Conservation (phyloP, 2,797 vertebrate genomes). For the Thalassophryne amazonica region DNA sequence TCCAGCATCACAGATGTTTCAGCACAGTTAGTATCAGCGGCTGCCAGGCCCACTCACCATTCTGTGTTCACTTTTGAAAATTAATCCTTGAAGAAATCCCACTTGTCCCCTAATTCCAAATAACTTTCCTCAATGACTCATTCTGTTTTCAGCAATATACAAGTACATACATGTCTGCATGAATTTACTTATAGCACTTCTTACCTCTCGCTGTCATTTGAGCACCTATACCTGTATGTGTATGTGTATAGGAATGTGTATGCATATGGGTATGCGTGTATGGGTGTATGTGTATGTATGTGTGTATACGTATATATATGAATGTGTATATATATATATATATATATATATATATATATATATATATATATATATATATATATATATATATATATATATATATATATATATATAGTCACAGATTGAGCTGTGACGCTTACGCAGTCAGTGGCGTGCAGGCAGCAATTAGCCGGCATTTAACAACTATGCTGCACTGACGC, state of each 20-base stretch:
- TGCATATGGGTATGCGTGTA: not conserved
- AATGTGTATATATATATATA: no score
- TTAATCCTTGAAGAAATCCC: slow-evolving; percentile 54
- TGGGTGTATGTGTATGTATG: not conserved
- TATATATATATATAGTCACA: no score
- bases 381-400: no score
- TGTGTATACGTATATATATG: no score
- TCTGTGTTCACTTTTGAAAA: slow-evolving; percentile 42
- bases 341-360: no score
- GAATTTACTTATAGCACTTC: not conserved
- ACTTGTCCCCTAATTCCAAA: slow-evolving; percentile 45
- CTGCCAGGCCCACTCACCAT: slow-evolving; percentile 37
- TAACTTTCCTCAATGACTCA: slow-evolving; percentile 1
- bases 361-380: no score
- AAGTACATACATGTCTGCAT: not conserved
- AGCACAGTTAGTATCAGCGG: slow-evolving; percentile 30
- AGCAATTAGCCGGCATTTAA: no score
- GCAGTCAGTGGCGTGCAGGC: no score
- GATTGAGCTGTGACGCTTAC: no score
- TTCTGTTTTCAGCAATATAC: slow-evolving; percentile 1
- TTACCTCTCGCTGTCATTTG: slow-evolving; percentile 41
- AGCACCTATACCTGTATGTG: slow-evolving; percentile 29
- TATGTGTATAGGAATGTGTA: not conserved
- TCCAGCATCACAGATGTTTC: slow-evolving; percentile 36
- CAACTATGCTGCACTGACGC: no score